Base-by-base conservation (phyloP, 2,113 vertebrate species). In the Collichthys lucidus region DNA sequence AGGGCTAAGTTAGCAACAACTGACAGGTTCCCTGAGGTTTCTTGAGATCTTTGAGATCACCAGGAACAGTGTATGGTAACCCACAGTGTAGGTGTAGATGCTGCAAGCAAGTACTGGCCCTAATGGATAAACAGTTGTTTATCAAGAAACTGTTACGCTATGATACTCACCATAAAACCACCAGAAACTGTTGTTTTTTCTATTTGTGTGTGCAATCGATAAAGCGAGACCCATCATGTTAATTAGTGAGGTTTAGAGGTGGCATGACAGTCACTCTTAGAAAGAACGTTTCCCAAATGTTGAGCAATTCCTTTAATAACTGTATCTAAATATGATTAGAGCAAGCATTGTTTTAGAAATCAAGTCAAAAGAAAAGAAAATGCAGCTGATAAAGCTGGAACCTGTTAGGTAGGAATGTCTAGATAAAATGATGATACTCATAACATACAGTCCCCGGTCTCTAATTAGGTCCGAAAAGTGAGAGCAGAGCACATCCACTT, bases 401-500 rank as follows among this genome's bases (percentile, higher is more conserved):
- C 17, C 10, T 74, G 50, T 1, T 1, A 5, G 22, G 24, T 35
- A 11, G 11, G 71, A 59, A 59, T 29, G 26, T 72, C 4, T 20
- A 7, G 56, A 59, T 62, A 55, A 24, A 5, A 14, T 20, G 35
- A 55, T 15, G 49, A 63, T 64, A 5, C 50, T 67, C 20, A n/a
- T 26, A 46, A 44, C 42, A 29, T 15, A 3, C 22, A 72, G 62
- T 61, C 65, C 67, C 35, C 79, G 42, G 46, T 61, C 47, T 82
- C 59, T 89, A 81, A 91, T 86, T 80, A 77, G 65, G 50, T 44
- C 44, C 65, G 66, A 86, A 40, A 47, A 86, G 22, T 60, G 63
- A 65, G 60, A 74, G 67, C 19, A 42, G 47, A 68, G 46, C 29
- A 8, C 55, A 42, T 70, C 68, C 64, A 86, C 72, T 74, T 85